Base-by-base conservation (phyloP, 1,140 invertebrate species). In the Hyposmocoma kahamanoa region DNA sequence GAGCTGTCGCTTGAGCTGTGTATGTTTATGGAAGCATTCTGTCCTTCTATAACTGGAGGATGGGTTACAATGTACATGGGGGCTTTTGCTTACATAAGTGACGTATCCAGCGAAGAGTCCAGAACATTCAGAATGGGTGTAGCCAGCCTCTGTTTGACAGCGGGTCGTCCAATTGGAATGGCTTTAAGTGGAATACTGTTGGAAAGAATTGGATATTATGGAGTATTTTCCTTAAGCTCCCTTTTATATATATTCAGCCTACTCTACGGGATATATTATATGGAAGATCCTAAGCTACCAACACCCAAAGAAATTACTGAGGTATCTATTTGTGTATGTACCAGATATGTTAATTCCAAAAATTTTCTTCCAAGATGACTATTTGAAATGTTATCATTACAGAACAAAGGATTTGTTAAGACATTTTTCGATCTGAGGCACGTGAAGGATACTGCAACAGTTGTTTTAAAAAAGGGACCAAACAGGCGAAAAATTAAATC, bases 211-310 rank as follows among this genome's bases (percentile, higher is more conserved):
- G 85, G 86, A 0, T 87, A 84, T 51, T 87, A 87, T 50, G 84
- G 86, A 20, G 66, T 87, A n/a, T 87, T 87, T 47, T n/a, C n/a
- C n/a, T n/a, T n/a, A n/a, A 91, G 92, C 39, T 89, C 91, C 0
- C 20, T 26, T 5, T 69, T 88, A 42, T 81, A 87, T 51, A 43
- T 80, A 3, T 50, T 71, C 11, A 82, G 70, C 9, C 72, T 85
- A n/a, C 17, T 51, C 11, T 88, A 87, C 57, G 82, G 73, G 0
- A 77, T 89, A 15, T 75, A 90, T 34, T 86, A 87, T 24, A 89
- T 93, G 13, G 87, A 91, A 53, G 91, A 93, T 53, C 72, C 82
- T n/a, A 81, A 85, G 46, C 78, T 79, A 53, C 54, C 60, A 9
- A 41, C 55, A 21, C 9, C 26, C 4, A 55, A 75, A 44, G 68